A percentile compares a stretch with the other conserved stretches of the same genome.
Evolutionary conservation across 2,797 vertebrate species (phyloP).

Genomic region (Hylomyscus alleni): DNA sequence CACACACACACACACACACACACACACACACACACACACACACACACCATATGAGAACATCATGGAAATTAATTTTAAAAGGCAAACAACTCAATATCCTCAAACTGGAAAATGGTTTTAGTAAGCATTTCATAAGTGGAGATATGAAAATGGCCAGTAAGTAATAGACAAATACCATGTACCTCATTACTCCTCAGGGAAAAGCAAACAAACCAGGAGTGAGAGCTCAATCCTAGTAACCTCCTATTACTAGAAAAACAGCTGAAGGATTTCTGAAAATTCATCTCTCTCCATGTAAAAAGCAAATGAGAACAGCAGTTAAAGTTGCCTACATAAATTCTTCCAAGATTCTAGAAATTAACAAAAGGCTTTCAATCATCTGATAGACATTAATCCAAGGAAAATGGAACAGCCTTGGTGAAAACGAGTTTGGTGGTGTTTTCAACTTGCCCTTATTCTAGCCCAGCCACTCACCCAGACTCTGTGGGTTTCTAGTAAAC

Average conservation of each 20-base stretch:
- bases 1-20: background rate
- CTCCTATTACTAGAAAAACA: background rate
- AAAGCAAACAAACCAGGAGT: background rate
- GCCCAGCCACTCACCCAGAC: background rate
- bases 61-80: slow-evolving; percentile 36
- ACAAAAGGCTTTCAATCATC: slow-evolving; percentile 38
- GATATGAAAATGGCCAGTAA: background rate
- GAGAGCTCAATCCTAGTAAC: background rate
- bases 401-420: background rate
- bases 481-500: background rate
- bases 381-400: background rate
- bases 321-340: background rate
- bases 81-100: slow-evolving; percentile 5
- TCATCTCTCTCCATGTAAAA: background rate
- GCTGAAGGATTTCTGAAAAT: background rate
- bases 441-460: slow-evolving; percentile 5
- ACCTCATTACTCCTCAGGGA: background rate
- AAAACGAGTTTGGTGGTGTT: background rate
- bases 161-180: background rate
- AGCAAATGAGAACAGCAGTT: background rate
- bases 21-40: background rate
- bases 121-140: slow-evolving; percentile 38
- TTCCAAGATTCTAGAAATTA: slow-evolving; percentile 38
- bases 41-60: background rate
- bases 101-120: slow-evolving; percentile 10